phyloP scores from a whole-genome alignment of 23 tunicate genomes.

The Styela plicata region DNA sequence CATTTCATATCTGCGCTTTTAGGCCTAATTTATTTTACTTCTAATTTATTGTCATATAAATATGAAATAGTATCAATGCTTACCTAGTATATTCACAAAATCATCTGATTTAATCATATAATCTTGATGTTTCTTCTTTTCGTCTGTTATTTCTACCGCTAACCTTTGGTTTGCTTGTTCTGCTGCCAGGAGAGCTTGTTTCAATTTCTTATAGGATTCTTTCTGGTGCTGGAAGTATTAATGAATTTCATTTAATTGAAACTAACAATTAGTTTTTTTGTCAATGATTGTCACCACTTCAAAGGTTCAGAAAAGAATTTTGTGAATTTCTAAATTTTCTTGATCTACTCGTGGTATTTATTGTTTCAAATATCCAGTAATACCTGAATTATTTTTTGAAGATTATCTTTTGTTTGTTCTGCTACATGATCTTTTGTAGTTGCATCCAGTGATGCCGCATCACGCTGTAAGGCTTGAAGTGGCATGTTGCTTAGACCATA shows the following conservation, averaged over 20 bases:
- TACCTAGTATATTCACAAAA: conserved; percentile 81
- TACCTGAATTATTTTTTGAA: conserved; percentile 74
- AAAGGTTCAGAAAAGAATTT: too few relatives aligned
- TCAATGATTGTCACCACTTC: too few relatives aligned
- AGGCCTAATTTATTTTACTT: too few relatives aligned
- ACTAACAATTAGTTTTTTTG: neutral
- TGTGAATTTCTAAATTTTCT: too few relatives aligned
- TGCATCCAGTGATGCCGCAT: conserved; percentile 58
- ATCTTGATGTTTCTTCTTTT: conserved; percentile 86
- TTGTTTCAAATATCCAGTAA: too few relatives aligned
- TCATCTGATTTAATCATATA: conserved; percentile 89
- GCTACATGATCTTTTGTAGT: conserved; percentile 27
- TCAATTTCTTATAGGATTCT: conserved; percentile 58
- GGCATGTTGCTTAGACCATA: conserved; percentile 73
- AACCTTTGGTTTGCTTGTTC: conserved; percentile 66
- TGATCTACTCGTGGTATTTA: too few relatives aligned
- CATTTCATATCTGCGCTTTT: too few relatives aligned
- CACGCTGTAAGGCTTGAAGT: conserved; percentile 74
- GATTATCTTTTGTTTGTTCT: conserved; percentile 71
- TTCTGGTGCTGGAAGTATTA: conserved; percentile 56
- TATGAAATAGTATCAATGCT: too few relatives aligned
- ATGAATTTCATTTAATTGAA: neutral
- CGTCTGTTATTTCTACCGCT: conserved; percentile 49
- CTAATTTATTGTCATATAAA: too few relatives aligned
- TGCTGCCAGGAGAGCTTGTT: conserved; percentile 52